These are phyloP conservation scores for Xylophagus ater DNA, from an alignment of 2,888 invertebrate genomes.

Conservation along the genomic window DNA sequence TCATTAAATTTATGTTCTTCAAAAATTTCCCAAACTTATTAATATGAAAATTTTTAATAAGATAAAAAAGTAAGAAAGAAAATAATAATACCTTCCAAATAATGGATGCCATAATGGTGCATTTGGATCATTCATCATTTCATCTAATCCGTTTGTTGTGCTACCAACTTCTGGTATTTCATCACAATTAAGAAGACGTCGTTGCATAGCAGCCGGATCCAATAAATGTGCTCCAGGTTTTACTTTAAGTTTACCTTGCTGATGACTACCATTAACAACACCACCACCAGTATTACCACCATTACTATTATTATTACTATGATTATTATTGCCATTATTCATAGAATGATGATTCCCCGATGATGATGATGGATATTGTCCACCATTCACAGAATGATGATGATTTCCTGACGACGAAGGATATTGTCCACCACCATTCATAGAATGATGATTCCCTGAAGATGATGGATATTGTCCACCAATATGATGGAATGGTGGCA, in stretches of 20 bases:
- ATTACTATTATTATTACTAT: too few relatives aligned
- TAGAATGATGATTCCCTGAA: too few relatives aligned
- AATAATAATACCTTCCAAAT: slow-evolving; percentile 60
- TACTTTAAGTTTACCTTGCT: slow-evolving; percentile 42
- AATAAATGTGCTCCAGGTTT: slow-evolving; percentile 46
- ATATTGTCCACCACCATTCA: too few relatives aligned
- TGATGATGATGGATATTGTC: neutral
- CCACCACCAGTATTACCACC: slow-evolving; percentile 26
- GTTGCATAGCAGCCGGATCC: slow-evolving; percentile 41
- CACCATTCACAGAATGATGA: slow-evolving; percentile 4
- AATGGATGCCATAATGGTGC: slow-evolving; percentile 74
- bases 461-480: slow-evolving; percentile 22
- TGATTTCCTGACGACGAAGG: too few relatives aligned
- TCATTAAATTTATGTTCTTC: too few relatives aligned
- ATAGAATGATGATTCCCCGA: too few relatives aligned
- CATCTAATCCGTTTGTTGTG: slow-evolving; percentile 50
- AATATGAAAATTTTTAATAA: neutral
- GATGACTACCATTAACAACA: neutral
- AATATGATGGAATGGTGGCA: slow-evolving; percentile 32
- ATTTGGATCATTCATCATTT: slow-evolving; percentile 44
- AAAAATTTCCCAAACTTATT: too few relatives aligned
- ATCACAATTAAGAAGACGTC: slow-evolving; percentile 41
- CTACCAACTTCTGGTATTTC: slow-evolving; percentile 52
- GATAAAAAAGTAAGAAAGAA: slow-evolving; percentile 13
- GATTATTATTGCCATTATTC: too few relatives aligned